Percentiles rank a stretch among this genome's conserved stretches.
These are phyloP conservation scores for Teleogryllus oceanicus DNA, from an alignment of 2,888 invertebrate genomes.

Conservation along the genomic window DNA sequence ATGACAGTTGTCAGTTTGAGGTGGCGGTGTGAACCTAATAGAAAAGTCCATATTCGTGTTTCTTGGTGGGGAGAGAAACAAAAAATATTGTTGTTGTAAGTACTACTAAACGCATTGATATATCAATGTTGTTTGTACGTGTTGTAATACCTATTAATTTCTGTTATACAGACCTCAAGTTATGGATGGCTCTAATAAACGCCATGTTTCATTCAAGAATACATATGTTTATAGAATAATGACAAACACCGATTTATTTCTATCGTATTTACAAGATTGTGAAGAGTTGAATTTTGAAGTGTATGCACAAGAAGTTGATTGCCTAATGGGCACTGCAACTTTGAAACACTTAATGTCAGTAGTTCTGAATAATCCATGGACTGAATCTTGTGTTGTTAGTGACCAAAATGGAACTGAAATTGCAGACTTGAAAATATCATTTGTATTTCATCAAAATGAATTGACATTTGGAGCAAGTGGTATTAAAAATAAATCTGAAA, in stretches of 20 bases:
- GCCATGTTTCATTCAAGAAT: not conserved
- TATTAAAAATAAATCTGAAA: too few relatives aligned
- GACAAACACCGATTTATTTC: not conserved
- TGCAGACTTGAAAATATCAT: not conserved
- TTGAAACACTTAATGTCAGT: not conserved
- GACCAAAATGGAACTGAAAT: not conserved
- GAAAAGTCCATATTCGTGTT: not conserved
- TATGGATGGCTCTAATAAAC: too few relatives aligned
- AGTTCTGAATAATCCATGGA: not conserved
- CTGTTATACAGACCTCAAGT: too few relatives aligned
- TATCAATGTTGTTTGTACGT: too few relatives aligned
- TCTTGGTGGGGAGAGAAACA: not conserved
- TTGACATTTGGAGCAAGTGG: too few relatives aligned
- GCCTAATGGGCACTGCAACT: not conserved
- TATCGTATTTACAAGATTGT: not conserved
- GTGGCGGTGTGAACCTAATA: not conserved
- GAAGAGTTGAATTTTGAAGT: not conserved
- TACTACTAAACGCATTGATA: not conserved
- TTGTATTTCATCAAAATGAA: not conserved
- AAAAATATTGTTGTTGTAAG: not conserved
- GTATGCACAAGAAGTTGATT: not conserved
- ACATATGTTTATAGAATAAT: not conserved
- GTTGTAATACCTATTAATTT: too few relatives aligned
- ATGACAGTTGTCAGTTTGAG: not conserved
- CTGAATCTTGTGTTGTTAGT: not conserved